phyloP scores from a whole-genome alignment of 1,140 invertebrate genomes.

The Rhopalosiphum padi region DNA sequence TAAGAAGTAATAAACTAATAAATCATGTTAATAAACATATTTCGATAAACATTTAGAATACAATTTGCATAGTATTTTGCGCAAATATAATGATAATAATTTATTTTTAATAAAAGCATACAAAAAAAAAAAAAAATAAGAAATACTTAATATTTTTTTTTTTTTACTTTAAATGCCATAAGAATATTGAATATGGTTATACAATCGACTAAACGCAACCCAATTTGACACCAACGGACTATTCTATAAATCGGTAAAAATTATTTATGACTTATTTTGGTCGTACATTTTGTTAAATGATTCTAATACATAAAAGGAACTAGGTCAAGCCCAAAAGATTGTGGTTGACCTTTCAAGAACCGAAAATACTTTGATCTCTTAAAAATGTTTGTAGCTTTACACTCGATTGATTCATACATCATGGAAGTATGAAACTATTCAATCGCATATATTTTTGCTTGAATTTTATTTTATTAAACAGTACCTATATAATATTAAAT shows the following conservation, averaged over 20 bases:
- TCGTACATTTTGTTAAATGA: neutral
- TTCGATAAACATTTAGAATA: neutral
- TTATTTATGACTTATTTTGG: neutral
- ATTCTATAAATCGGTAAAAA: neutral
- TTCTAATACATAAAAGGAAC: neutral
- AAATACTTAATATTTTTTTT: neutral
- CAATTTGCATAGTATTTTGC: neutral
- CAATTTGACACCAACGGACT: neutral
- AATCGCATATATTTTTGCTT: neutral
- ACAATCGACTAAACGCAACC: neutral
- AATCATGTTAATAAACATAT: neutral
- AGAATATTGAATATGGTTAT: neutral
- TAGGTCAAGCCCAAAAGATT: neutral
- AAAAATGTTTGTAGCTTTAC: neutral
- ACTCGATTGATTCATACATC: neutral
- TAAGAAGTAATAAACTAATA: neutral
- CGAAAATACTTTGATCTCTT: constrained; percentile 28
- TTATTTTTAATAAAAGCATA: neutral
- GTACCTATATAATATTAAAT: neutral
- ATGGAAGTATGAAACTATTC: neutral
- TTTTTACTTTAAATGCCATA: neutral
- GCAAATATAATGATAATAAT: neutral
- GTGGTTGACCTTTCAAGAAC: neutral
- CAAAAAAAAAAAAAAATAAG: neutral
- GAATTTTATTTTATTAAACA: neutral